Percentiles rank a stretch among this genome's conserved stretches.
Evolutionary conservation across 1,140 invertebrate species (phyloP).

Genomic region (Kradibia gibbosae): DNA sequence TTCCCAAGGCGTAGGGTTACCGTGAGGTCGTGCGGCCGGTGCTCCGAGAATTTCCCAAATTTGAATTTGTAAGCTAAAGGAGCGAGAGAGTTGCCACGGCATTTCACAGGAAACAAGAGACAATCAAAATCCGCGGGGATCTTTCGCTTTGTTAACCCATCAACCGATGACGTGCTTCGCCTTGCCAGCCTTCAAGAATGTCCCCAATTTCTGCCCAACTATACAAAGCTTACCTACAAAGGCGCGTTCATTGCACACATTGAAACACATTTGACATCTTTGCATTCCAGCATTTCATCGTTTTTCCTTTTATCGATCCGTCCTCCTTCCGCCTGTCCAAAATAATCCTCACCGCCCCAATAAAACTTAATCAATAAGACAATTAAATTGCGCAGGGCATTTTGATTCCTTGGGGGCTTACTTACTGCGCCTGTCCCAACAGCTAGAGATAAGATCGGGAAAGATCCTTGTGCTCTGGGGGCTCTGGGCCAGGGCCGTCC

Average conservation of each 20-base stretch:
- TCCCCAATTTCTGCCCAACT: not conserved
- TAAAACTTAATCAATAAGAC: no score
- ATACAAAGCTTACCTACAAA: not conserved
- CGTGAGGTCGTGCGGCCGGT: not conserved
- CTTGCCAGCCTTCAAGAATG: not conserved
- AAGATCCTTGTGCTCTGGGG: no score
- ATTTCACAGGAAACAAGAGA: slow-evolving; percentile 69
- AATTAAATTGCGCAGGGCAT: no score
- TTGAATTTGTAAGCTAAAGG: slow-evolving; percentile 60
- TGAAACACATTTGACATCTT: not conserved
- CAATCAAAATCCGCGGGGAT: slow-evolving; percentile 65
- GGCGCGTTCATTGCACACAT: not conserved
- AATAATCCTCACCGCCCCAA: no score
- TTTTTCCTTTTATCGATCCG: not conserved
- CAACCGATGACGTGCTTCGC: slow-evolving; percentile 44
- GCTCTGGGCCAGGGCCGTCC: no score
- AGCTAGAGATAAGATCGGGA: no score
- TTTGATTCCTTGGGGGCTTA: no score
- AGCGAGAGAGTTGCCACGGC: slow-evolving; percentile 44
- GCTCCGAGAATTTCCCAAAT: slow-evolving; percentile 58
- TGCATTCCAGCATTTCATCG: not conserved
- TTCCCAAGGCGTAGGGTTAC: slow-evolving; percentile 73
- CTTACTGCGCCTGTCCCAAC: no score
- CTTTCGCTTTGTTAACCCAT: slow-evolving; percentile 63
- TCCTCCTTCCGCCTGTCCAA: not conserved